Evolutionary conservation across 1,140 invertebrate species (phyloP), one percentile per base, ranked within the genome.

Genomic region (Drosophila insularis): DNA sequence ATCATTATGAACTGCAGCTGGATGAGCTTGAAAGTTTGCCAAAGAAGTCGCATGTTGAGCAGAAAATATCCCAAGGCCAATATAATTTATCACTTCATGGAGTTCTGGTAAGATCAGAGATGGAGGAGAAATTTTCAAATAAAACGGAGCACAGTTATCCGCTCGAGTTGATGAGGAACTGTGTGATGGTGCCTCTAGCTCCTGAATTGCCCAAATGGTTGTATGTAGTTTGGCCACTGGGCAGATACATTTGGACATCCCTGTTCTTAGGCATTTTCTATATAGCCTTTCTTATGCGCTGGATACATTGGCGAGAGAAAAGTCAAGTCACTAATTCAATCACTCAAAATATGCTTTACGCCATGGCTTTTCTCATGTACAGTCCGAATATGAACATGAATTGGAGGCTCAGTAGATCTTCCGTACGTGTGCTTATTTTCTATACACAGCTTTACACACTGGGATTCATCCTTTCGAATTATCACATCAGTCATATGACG

Each of bases 151-250:
- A 80, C 19, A 89, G 80, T 27, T 90, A 90, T 60, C 90, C 90
- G 0, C 14, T 91, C 6, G 78, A 85, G 50, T 39, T 81, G 14
- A 63, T 78, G 63, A 73, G 60, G 13, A 89, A 71, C 46, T 91
- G 90, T 58, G 77, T 91, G 11, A 91, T 91, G 90, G 90, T 91
- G 2, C 90, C 90, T 0, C 65, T 91, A 1, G 78, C 84, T 0
- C 82, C 87, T 17, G 90, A 91, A 76, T 23, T 91, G 62, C 82
- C 90, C 55, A 90, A 89, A 37, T 91, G 81, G 84, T 74, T 77
- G 78, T 91, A 91, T 39, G 63, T 91, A 43, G 71, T 91, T 1
- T 91, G 90, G 90, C 86, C 90, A 0, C 53, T 91, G 61, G 90
- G 84, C 4, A 72, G 67, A 1, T 91, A 79, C 32, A 78, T 90